Percentiles rank a stretch among this genome's conserved stretches.
These are phyloP conservation scores for Hassar affinis DNA, from an alignment of 2,113 vertebrate genomes.

Conservation along the genomic window DNA sequence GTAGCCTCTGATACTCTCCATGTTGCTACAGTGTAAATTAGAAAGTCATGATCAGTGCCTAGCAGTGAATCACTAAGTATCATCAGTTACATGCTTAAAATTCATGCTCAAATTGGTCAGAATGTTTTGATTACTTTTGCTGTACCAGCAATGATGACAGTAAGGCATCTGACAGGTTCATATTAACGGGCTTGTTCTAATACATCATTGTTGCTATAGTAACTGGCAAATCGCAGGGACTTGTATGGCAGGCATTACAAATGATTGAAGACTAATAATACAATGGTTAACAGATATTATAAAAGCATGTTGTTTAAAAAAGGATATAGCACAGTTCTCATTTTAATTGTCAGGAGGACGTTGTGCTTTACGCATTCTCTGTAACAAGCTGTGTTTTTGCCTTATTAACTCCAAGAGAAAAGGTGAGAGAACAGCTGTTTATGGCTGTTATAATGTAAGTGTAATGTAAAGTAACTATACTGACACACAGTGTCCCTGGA, in stretches of 20 bases:
- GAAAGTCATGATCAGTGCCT: constrained; percentile 1
- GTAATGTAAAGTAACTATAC: neutral
- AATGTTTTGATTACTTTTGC: neutral
- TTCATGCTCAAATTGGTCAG: neutral
- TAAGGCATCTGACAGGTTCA: neutral
- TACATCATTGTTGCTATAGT: neutral
- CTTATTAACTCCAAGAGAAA: neutral
- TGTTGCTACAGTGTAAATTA: constrained; percentile 27
- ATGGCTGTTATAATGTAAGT: neutral
- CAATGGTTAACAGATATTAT: neutral
- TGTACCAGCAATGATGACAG: neutral
- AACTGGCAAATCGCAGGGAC: neutral
- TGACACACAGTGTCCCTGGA: too few species aligned
- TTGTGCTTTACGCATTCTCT: neutral
- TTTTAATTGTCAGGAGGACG: neutral
- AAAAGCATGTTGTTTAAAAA: neutral
- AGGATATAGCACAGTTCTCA: neutral
- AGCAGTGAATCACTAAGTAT: neutral
- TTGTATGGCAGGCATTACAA: neutral
- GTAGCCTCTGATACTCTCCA: constrained; percentile 27
- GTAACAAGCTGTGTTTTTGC: neutral
- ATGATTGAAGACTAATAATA: neutral
- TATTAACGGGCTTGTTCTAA: neutral
- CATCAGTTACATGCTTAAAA: neutral
- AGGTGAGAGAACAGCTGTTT: neutral